Base-by-base conservation (phyloP, 2,888 invertebrate genomes). In the Chelonus formosanus region DNA sequence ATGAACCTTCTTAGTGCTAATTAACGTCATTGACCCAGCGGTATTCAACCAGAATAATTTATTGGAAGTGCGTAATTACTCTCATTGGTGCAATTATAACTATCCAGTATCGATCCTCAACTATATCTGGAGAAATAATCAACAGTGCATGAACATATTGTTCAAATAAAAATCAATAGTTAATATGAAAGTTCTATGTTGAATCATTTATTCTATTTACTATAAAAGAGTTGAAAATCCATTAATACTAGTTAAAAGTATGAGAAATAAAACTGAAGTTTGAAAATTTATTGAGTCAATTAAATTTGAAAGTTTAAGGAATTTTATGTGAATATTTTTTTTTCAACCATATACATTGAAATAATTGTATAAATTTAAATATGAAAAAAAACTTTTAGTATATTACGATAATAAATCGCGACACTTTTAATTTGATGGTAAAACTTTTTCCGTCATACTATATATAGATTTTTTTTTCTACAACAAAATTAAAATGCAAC, bases 1-100 rank as follows among this genome's bases (percentile, higher is more conserved):
- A 45, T n/a, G 44, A 44, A 44, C 44, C 45, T 57, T 44, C 56
- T 66, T 57, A 63, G 64, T 66, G 69, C 66, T 72, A 70, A 72
- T 72, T 72, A 72, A 68, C 69, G 69, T 72, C 70, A 67, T 72
- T 69, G 66, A 70, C 70, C 61, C 66, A 58, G 44, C 52, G 66
- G 54, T 63, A 67, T 59, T 58, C 50, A 65, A 63, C 52, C 69
- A 69, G 69, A 65, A 71, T 71, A 66, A 71, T 70, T 71, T 70
- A 71, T 69, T 55, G 66, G 50, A 67, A 69, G 63, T 60, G 54
- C 65, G 69, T 67, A 70, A 71, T 71, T 71, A 71, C 67, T 70
- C 70, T 65, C 65, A 61, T 67, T 65, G 59, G 61, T 53, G 65
- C 67, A 65, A 45, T 70, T 65, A 56, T 58, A 64, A 52, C 55